Evolutionary conservation across 2,113 vertebrate species (phyloP).

Genomic region (Takifugu flavidus): DNA sequence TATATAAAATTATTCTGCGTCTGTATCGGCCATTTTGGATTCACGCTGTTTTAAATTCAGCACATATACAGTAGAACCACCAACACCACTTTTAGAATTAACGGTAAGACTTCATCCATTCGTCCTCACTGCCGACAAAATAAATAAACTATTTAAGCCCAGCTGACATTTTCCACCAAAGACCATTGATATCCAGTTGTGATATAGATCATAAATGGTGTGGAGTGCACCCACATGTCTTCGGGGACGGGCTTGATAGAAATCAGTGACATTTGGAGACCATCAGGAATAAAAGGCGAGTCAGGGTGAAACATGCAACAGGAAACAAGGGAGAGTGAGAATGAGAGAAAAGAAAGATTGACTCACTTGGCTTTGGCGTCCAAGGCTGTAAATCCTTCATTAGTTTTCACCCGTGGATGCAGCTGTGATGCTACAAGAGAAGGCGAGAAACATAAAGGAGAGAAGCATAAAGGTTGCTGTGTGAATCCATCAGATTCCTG

Average conservation of each 20-base stretch:
- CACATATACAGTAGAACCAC: slow-evolving; percentile 36
- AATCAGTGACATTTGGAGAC: slow-evolving; percentile 71
- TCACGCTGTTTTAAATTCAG: no score
- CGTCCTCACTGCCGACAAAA: slow-evolving; percentile 25
- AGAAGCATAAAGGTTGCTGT: no score
- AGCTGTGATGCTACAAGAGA: background rate
- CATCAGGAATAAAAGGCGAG: slow-evolving; percentile 54
- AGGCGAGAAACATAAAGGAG: background rate
- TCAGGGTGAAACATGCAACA: slow-evolving; percentile 45
- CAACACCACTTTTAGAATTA: slow-evolving; percentile 48
- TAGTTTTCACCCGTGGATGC: slow-evolving; percentile 12
- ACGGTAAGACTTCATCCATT: slow-evolving; percentile 55
- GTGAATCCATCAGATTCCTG: no score
- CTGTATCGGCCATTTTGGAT: no score
- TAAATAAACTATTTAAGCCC: slow-evolving; percentile 23
- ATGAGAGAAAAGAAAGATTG: background rate
- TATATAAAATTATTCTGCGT: background rate
- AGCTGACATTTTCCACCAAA: slow-evolving; percentile 54
- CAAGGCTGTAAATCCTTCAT: slow-evolving; percentile 31
- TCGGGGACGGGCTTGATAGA: slow-evolving; percentile 47
- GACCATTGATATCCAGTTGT: slow-evolving; percentile 72
- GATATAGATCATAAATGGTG: slow-evolving; percentile 64
- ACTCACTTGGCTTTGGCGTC: slow-evolving; percentile 33
- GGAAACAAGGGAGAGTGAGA: slow-evolving; percentile 8
- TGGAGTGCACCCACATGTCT: slow-evolving; percentile 33